These are phyloP conservation scores for Rousettus leschenaultii DNA, from an alignment of 2,113 vertebrate genomes.

Conservation along the genomic window DNA sequence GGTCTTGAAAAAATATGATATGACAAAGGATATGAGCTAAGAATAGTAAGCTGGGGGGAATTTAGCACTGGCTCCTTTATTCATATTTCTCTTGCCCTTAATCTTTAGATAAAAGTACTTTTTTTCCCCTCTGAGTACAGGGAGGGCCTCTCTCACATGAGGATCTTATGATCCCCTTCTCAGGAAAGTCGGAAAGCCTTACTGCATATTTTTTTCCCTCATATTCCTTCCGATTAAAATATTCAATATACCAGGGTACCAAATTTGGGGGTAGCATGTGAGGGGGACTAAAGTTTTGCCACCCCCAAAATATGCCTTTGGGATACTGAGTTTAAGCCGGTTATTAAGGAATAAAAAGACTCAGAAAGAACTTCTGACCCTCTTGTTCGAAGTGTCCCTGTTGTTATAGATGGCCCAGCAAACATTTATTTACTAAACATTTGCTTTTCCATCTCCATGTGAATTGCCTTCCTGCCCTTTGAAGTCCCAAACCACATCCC, in stretches of 20 bases:
- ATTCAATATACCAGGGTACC: neutral
- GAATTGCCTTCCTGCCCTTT: neutral
- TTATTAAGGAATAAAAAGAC: neutral
- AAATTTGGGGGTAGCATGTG: neutral
- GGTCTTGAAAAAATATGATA: neutral
- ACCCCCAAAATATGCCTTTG: neutral
- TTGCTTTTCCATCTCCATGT: neutral
- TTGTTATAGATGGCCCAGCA: neutral
- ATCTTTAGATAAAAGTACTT: neutral
- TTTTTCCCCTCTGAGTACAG: neutral
- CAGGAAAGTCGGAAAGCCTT: neutral
- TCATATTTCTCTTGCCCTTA: neutral
- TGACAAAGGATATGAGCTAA: neutral
- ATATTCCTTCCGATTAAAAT: neutral
- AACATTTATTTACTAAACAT: neutral
- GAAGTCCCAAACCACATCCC: too few species aligned
- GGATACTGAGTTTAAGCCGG: neutral
- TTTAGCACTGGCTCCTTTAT: neutral
- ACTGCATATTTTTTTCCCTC: neutral
- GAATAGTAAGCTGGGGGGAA: neutral
- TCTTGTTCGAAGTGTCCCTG: neutral
- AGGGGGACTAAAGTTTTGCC: neutral
- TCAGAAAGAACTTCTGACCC: neutral
- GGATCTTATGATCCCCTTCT: neutral
- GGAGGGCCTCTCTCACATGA: neutral